Evolutionary conservation across 2,113 vertebrate genomes (phyloP), one percentile per base, ranked within the genome.

Genomic region (Toxotes chatareus): DNA sequence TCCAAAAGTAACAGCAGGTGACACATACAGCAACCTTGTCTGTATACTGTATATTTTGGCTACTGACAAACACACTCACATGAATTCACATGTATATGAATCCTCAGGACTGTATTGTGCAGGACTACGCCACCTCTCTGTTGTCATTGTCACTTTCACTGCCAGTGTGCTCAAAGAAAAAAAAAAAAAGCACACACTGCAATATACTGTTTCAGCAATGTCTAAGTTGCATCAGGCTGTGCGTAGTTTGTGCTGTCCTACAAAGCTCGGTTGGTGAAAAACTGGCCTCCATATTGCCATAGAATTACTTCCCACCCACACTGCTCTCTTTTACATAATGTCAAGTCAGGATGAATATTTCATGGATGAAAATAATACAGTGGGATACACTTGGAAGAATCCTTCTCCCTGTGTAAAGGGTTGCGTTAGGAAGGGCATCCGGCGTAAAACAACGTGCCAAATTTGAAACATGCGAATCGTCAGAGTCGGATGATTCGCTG

Each of bases 281-380:
- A 55, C 9, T 51, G 51, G 42, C 61, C 70, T 47, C 53, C 44
- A n/a, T 69, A 56, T 73, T 19, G 16, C 47, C 62, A 72, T 23
- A 47, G 46, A 83, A 61, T 31, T 27, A 73, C 76, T 73, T 40
- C 67, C 61, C 57, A 47, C 53, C 73, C 76, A 81, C 79, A 1
- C 7, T 34, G 55, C 65, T 79, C 62, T 73, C 17, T 56, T 86
- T 84, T 66, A 61, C 69, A 74, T 66, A 59, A 62, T 51, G n/a
- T 83, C 60, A 70, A 65, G 59, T 80, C 46, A 69, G 81, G 74
- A 79, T 72, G 16, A 80, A 87, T 80, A 62, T 86, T 65, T 86
- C 60, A 64, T 74, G 47, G 73, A 32, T 73, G n/a, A 32, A 86
- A 83, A 79, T 79, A 77, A 77, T 66, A 77, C 38, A 81, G 51